phyloP scores from a whole-genome alignment of 2,888 invertebrate species.

The Caenorhabditis japonica region DNA sequence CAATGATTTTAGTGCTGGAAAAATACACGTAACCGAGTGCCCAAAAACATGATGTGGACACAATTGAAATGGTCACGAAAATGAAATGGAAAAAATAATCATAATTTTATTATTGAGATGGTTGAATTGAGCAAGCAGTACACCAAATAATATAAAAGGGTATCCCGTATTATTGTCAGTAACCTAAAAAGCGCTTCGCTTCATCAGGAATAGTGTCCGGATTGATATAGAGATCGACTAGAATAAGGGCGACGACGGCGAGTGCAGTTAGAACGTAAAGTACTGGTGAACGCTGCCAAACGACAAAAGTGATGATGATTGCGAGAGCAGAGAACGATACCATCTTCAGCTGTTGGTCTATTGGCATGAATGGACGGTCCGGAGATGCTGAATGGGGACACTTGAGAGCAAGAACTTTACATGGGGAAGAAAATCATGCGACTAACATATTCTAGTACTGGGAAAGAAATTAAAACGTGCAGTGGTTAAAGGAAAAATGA shows the following conservation, averaged over 20 bases:
- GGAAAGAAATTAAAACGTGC: too few species aligned
- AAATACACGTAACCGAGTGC: conserved; percentile 8
- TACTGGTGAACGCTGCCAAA: conserved; percentile 59
- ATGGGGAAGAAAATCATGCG: too few species aligned
- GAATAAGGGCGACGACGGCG: conserved; percentile 54
- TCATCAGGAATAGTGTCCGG: conserved; percentile 60
- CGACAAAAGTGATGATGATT: conserved; percentile 65
- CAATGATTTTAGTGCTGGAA: conserved; percentile 27
- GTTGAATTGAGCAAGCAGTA: conserved; percentile 30
- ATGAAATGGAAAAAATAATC: background rate
- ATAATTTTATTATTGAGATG: conserved; percentile 43
- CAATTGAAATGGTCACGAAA: too few species aligned
- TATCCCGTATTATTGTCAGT: conserved; percentile 22
- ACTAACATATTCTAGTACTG: too few species aligned
- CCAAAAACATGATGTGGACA: too few species aligned
- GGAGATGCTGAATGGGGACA: conserved; percentile 63
- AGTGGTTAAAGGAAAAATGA: too few species aligned
- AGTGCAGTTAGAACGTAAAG: conserved; percentile 58
- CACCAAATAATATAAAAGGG: conserved; percentile 7
- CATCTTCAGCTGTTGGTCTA: conserved; percentile 65
- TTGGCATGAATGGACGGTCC: conserved; percentile 53
- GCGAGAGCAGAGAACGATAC: conserved; percentile 67
- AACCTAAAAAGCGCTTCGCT: conserved; percentile 48
- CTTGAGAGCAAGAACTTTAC: too few species aligned
- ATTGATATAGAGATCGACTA: conserved; percentile 67